A percentile compares a stretch with the other conserved stretches of the same genome.
Conservation (phyloP, 1,140 invertebrate genomes). For the Trissolcus basalis region DNA sequence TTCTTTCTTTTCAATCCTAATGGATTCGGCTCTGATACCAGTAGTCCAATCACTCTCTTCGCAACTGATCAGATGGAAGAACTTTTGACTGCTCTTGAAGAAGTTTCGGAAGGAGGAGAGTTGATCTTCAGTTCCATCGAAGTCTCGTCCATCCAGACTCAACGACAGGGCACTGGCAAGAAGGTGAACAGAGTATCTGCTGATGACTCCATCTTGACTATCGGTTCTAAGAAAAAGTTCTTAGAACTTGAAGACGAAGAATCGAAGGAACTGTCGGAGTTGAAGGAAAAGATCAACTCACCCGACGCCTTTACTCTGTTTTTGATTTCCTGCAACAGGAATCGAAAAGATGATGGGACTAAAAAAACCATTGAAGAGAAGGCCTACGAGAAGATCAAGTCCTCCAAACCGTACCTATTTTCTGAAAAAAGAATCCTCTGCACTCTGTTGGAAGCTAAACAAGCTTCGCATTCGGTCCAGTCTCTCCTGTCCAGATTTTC, state of each 20-base stretch:
- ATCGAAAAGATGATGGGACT: conserved; percentile 36
- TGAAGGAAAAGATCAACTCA: conserved; percentile 58
- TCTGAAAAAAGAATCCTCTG: conserved; percentile 63
- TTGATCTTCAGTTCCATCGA: conserved; percentile 3
- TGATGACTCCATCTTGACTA: conserved; percentile 14
- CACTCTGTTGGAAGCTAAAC: conserved; percentile 67
- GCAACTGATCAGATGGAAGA: conserved; percentile 63
- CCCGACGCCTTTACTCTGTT: conserved; percentile 63
- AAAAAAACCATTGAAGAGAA: conserved; percentile 13
- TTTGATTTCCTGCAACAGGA: conserved; percentile 61
- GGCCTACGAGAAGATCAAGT: conserved; percentile 68
- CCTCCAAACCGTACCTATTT: conserved; percentile 65
- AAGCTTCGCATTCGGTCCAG: conserved; percentile 67
- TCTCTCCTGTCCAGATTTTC: conserved; percentile 73
- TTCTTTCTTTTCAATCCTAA: conserved; percentile 71
- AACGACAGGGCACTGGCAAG: not conserved
- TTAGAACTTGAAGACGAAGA: conserved; percentile 28
- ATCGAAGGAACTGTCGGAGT: not conserved
- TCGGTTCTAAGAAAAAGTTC: conserved; percentile 5
- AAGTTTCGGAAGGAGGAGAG: conserved; percentile 46
- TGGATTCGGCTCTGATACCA: conserved; percentile 59
- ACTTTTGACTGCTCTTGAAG: conserved; percentile 61
- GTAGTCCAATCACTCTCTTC: conserved; percentile 56
- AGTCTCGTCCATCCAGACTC: not conserved
- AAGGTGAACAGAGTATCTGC: conserved; percentile 7